A percentile compares a stretch with the other conserved stretches of the same genome.
Conservation (phyloP, 2,888 invertebrate species). For the Mythimna ferrago region DNA sequence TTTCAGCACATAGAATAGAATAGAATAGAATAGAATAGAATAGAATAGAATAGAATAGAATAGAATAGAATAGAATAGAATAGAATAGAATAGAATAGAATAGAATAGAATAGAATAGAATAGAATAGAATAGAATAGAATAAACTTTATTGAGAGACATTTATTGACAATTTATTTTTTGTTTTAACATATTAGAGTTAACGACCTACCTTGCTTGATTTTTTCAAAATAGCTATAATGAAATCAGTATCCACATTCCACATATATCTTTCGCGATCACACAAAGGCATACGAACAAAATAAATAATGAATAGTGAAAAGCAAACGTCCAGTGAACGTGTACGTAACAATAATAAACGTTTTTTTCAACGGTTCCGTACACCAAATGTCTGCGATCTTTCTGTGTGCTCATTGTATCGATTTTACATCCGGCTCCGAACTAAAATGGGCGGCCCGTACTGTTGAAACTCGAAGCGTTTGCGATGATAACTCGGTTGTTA, state of each 20-base stretch:
- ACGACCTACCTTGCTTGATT: not conserved
- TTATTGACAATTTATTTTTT: too few species aligned
- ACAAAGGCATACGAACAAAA: conserved; percentile 49
- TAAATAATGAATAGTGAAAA: conserved; percentile 53
- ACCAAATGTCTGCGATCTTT: conserved; percentile 82
- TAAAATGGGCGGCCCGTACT: conserved; percentile 78
- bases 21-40: too few species aligned
- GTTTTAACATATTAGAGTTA: too few species aligned
- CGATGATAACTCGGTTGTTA: conserved; percentile 52
- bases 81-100: too few species aligned
- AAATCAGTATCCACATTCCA: not conserved
- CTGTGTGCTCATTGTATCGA: conserved; percentile 85
- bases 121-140: too few species aligned
- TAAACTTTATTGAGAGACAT: too few species aligned
- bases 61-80: too few species aligned
- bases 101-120: too few species aligned
- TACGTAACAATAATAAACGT: conserved; percentile 71
- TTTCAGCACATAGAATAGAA: too few species aligned
- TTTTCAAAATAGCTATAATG: conserved; percentile 1
- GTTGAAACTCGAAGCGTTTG: conserved; percentile 61
- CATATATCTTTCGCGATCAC: conserved; percentile 28
- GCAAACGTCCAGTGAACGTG: conserved; percentile 39
- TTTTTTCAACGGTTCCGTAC: conserved; percentile 64
- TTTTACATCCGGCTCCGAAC: conserved; percentile 84
- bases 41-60: too few species aligned